A percentile compares a stretch with the other conserved stretches of the same genome.
Evolutionary conservation across 2,888 invertebrate genomes (phyloP).

Genomic region (Drosophila antonietae): DNA sequence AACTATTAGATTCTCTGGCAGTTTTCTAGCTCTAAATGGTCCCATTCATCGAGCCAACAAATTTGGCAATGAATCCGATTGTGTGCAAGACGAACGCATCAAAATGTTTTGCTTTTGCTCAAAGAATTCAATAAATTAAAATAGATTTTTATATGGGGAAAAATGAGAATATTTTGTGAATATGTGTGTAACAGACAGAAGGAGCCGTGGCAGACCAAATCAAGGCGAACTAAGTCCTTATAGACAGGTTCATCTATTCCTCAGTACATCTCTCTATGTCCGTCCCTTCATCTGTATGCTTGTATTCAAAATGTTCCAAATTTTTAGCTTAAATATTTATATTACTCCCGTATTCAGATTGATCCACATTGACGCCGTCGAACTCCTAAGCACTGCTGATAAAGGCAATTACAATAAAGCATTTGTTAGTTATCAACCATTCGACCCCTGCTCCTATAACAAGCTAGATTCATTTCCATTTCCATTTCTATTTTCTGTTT

Average conservation of each 20-base stretch:
- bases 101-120: slow-evolving; percentile 57
- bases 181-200: too few relatives aligned
- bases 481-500: slow-evolving; percentile 7
- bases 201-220: too few relatives aligned
- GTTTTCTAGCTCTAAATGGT: slow-evolving; percentile 37
- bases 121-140: background rate
- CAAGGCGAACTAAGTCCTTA: too few relatives aligned
- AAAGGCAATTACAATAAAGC: slow-evolving; percentile 27
- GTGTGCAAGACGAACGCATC: slow-evolving; percentile 39
- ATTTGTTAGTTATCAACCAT: slow-evolving; percentile 31
- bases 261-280: too few relatives aligned
- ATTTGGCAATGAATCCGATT: slow-evolving; percentile 46
- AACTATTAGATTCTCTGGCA: slow-evolving; percentile 4
- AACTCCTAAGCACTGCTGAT: slow-evolving; percentile 20
- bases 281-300: too few relatives aligned
- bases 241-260: too few relatives aligned
- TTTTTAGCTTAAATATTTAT: too few relatives aligned
- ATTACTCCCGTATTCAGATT: background rate
- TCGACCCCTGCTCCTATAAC: background rate
- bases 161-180: too few relatives aligned
- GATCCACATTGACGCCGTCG: background rate
- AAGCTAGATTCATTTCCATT: slow-evolving; percentile 10
- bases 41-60: slow-evolving; percentile 18
- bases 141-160: too few relatives aligned
- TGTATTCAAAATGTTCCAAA: too few relatives aligned